A percentile compares a stretch with the other conserved stretches of the same genome.
phyloP scores from a whole-genome alignment of 2,888 invertebrate species.

The Octodonta nipae region DNA sequence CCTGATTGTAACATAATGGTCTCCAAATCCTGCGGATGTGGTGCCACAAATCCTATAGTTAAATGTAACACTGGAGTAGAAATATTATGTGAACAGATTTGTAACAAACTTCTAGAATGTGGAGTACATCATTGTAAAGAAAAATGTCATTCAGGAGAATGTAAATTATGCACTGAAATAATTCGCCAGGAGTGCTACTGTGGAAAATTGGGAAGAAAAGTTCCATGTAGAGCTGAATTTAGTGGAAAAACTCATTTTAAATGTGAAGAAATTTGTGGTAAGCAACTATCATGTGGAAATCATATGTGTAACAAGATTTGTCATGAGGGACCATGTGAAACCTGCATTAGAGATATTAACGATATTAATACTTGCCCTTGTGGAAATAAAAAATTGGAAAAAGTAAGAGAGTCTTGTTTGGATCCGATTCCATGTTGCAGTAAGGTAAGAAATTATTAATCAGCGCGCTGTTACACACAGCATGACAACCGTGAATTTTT shows the following conservation, averaged over 20 bases:
- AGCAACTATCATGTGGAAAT: conserved; percentile 48
- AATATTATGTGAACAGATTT: conserved; percentile 60
- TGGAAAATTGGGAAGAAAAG: conserved; percentile 35
- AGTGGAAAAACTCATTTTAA: conserved; percentile 34
- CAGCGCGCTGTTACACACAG: too few species aligned
- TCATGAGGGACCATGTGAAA: conserved; percentile 52
- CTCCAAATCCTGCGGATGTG: conserved; percentile 63
- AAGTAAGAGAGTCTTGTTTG: conserved; percentile 51
- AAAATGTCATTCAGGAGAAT: conserved; percentile 68
- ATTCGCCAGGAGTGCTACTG: conserved; percentile 65
- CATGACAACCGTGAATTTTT: too few species aligned
- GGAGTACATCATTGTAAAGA: conserved; percentile 57
- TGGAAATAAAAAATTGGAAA: conserved; percentile 45
- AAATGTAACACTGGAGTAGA: conserved; percentile 59
- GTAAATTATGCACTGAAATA: conserved; percentile 53
- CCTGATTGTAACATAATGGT: conserved; percentile 74
- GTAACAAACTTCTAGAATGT: conserved; percentile 65
- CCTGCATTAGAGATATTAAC: conserved; percentile 49
- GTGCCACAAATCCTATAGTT: conserved; percentile 50
- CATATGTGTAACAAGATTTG: conserved; percentile 48
- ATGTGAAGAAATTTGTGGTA: conserved; percentile 51
- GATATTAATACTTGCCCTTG: conserved; percentile 61
- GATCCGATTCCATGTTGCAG: conserved; percentile 76
- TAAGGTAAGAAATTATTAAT: conserved; percentile 37
- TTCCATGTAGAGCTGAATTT: conserved; percentile 23